Evolutionary conservation across 2,113 vertebrate genomes (phyloP).

Genomic region (Seriola rivoliana): DNA sequence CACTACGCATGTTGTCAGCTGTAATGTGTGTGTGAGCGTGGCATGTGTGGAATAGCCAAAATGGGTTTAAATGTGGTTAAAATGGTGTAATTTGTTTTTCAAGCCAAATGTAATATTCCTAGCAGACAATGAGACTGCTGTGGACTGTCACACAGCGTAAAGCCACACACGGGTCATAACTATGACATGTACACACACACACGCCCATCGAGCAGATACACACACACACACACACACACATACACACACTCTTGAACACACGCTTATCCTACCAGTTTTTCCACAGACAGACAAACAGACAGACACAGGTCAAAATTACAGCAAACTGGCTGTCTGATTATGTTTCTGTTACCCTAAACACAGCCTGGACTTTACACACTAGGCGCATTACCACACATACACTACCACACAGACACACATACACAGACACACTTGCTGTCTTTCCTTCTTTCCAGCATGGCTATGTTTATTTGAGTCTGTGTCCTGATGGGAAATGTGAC

Average conservation of each 20-base stretch:
- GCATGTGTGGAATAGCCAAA: conserved; percentile 54
- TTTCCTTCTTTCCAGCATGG: conserved; percentile 57
- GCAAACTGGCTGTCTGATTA: conserved; percentile 68
- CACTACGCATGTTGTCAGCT: conserved; percentile 41
- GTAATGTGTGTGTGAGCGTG: conserved; percentile 42
- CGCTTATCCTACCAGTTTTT: conserved; percentile 29
- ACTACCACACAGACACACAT: conserved; percentile 34
- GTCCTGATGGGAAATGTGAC: conserved; percentile 81
- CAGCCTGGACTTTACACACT: conserved; percentile 50
- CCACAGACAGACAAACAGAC: conserved; percentile 47
- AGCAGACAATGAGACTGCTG: conserved; percentile 77
- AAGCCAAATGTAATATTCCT: conserved; percentile 74
- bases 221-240: conserved; percentile 5
- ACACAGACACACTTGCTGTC: conserved; percentile 20
- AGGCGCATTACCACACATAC: conserved; percentile 39
- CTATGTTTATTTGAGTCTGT: conserved; percentile 81
- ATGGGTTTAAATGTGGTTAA: conserved; percentile 53
- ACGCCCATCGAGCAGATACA: conserved; percentile 31
- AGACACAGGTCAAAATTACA: conserved; percentile 51
- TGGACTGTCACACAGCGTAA: conserved; percentile 73
- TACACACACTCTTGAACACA: not conserved
- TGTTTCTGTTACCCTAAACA: conserved; percentile 73
- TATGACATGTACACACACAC: conserved; percentile 28
- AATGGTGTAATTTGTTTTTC: conserved; percentile 73
- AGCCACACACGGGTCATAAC: conserved; percentile 62